These are phyloP conservation scores for Carcharodon carcharias DNA, from an alignment of 2,797 vertebrate species.

Conservation along the genomic window DNA sequence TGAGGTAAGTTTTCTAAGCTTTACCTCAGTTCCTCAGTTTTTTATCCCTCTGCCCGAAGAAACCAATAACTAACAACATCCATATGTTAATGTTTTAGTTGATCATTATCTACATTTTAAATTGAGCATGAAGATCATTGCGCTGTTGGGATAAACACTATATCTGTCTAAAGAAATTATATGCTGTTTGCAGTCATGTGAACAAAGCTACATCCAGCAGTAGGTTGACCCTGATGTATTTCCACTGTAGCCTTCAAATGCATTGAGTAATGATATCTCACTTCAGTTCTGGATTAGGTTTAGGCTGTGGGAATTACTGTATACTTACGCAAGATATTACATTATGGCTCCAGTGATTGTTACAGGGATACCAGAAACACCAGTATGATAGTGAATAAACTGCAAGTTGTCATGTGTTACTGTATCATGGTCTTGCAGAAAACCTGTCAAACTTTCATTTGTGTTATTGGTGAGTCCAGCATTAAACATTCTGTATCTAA, in stretches of 20 bases:
- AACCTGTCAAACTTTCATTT: background rate
- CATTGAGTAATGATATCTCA: background rate
- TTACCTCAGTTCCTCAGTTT: background rate
- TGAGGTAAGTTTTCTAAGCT: background rate
- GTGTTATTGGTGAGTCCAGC: background rate
- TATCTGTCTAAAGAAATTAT: background rate
- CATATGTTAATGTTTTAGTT: background rate
- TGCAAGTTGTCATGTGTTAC: background rate
- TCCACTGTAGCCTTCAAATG: background rate
- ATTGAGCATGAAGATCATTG: background rate
- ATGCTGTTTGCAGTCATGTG: background rate
- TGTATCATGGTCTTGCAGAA: background rate
- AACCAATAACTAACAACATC: background rate
- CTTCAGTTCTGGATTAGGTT: background rate
- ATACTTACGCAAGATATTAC: background rate
- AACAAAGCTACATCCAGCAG: background rate
- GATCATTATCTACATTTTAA: background rate
- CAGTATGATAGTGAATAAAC: background rate
- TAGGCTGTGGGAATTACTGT: background rate
- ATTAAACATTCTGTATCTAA: background rate
- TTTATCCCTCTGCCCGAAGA: background rate
- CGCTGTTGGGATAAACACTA: background rate
- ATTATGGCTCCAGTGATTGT: background rate
- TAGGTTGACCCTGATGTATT: constrained; percentile 1
- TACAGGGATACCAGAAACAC: background rate